Conservation (phyloP, 1,140 invertebrate genomes). For the Listronotus oregonensis region DNA sequence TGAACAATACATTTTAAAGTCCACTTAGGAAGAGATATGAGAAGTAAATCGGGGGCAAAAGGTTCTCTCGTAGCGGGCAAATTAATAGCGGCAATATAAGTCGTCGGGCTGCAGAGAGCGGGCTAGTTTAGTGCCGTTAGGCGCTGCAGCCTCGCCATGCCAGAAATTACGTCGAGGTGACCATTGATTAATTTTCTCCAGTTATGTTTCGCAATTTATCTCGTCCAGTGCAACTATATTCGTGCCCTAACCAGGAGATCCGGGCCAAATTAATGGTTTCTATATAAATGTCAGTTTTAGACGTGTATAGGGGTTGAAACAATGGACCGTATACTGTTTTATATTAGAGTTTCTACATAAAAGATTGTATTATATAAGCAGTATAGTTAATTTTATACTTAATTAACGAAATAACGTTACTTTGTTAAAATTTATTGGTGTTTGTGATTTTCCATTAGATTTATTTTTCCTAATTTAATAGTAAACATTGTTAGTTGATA, state of each 20-base stretch:
- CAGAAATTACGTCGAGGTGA: conserved; percentile 41
- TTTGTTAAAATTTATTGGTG: conserved; percentile 1
- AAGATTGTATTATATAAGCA: conserved; percentile 25
- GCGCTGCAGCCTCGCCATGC: conserved; percentile 32
- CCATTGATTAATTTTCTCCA: conserved; percentile 42
- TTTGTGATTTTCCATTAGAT: too few species aligned
- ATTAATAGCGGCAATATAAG: conserved; percentile 39
- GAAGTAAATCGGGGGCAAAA: conserved; percentile 26
- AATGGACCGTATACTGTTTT: conserved; percentile 34
- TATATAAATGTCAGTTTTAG: conserved; percentile 40
- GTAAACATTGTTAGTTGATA: too few species aligned
- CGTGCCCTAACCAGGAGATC: conserved; percentile 34
- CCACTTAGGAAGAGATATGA: conserved; percentile 37
- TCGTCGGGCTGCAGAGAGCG: conserved; percentile 27
- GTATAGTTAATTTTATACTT: background rate
- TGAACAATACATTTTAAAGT: conserved; percentile 11
- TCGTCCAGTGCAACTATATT: conserved; percentile 34
- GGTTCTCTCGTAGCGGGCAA: conserved; percentile 27
- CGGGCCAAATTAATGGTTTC: conserved; percentile 36
- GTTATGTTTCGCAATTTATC: conserved; percentile 41
- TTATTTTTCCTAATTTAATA: too few species aligned
- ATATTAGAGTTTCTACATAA: conserved; percentile 27
- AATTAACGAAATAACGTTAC: background rate
- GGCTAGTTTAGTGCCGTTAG: conserved; percentile 29
- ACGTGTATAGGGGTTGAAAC: conserved; percentile 34